Base-by-base conservation (phyloP, 1,140 invertebrate genomes). In the Cotesia typhae region DNA sequence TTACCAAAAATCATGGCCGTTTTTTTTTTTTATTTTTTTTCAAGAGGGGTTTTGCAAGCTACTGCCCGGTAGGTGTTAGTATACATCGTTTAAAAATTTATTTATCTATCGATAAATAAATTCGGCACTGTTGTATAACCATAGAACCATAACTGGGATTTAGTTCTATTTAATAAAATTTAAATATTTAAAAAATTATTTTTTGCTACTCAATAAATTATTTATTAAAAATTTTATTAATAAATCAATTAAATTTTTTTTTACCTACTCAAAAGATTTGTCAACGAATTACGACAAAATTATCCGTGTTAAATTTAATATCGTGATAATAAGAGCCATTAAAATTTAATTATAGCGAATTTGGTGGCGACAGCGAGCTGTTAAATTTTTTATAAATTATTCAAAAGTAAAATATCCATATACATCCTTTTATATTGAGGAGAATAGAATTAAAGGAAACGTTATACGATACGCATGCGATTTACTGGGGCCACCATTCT, bases 301-400 rank as follows among this genome's bases (percentile, higher is more conserved):
- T 28, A 28, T 28, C 28, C 28, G 2, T 3, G 28, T 28, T 2
- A 28, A 28, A 28, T 28, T 28, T 28, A 28, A 28, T 28, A 28
- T 14, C 14, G 1, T 51, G 7, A n/a, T 7, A 7, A 17, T 12
- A 51, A 70, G 14, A 51, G 47, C 55, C 74, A 71, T 71, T 74
- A 77, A 74, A 55, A 77, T 77, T 77, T 57, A 47, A 47, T 77
- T 76, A 76, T 60, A 61, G 61, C 6, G 76, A 76, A 71, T 51
- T 4, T 20, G n/a, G 37, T 38, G 17, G 61, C 10, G 51, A 66
- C 35, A 47, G 41, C 51, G 41, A 35, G 53, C 64, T 75, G 53
- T 51, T 74, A 61, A 67, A 76, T 64, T 74, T 78, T 74, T 76
- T 76, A 76, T 76, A 71, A 75, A 73, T 76, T 78, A 47, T 47